Evolutionary conservation across 2,888 invertebrate genomes (phyloP).

Genomic region (Pammene fasciana): DNA sequence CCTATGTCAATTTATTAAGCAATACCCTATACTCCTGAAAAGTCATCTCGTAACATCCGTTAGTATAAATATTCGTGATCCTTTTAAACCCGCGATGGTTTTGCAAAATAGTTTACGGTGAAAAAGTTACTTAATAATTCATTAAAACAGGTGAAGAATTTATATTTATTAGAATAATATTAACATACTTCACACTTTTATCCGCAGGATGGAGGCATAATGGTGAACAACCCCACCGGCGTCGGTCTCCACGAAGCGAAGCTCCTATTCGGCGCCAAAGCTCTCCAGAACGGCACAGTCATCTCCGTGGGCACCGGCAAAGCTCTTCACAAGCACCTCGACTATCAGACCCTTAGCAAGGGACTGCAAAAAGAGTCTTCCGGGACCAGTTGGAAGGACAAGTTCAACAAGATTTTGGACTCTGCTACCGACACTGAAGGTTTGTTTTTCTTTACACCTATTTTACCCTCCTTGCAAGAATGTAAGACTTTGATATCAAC

Average conservation of each 20-base stretch:
- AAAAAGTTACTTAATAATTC: too few relatives aligned
- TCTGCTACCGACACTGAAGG: slow-evolving; percentile 95
- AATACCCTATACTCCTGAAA: too few relatives aligned
- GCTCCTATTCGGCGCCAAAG: slow-evolving; percentile 89
- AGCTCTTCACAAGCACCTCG: slow-evolving; percentile 68
- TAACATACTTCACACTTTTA: not conserved
- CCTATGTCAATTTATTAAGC: too few relatives aligned
- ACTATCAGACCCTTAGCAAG: slow-evolving; percentile 55
- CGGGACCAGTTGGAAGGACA: slow-evolving; percentile 87
- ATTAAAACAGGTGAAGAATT: too few relatives aligned
- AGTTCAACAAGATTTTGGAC: slow-evolving; percentile 91
- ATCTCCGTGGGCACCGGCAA: slow-evolving; percentile 93
- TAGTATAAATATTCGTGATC: too few relatives aligned
- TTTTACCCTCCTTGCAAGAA: slow-evolving; percentile 54
- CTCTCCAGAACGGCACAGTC: slow-evolving; percentile 86
- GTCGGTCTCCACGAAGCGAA: slow-evolving; percentile 94
- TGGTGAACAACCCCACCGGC: slow-evolving; percentile 94
- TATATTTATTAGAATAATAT: too few relatives aligned
- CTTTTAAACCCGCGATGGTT: too few relatives aligned
- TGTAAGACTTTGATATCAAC: slow-evolving; percentile 46
- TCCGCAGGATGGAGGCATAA: slow-evolving; percentile 89
- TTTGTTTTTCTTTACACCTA: slow-evolving; percentile 53
- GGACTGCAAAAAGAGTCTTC: slow-evolving; percentile 53
- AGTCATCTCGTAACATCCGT: too few relatives aligned
- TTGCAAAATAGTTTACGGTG: too few relatives aligned